Percentiles rank a stretch among this genome's conserved stretches.
Conservation (phyloP, 1,140 invertebrate genomes). For the silkworm (Bombyx mori) region ASM3026992v2 NC_085109.1:114001-114500, state of each 20-base stretch:
- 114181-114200: constrained; percentile 99
- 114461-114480: no score
- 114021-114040: no score
- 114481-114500: no score
- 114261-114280: neutral
- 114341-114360: no score
- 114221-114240: constrained; percentile 34
- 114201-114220: constrained; percentile 98
- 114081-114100: constrained; percentile 92
- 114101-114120: constrained; percentile 98
- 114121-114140: constrained; percentile 99
- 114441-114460: no score
- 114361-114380: no score
- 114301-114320: no score
- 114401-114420: no score
- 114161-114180: constrained; percentile 97
- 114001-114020: neutral
- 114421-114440: no score
- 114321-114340: no score
- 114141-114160: constrained; percentile 98
- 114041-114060: neutral
- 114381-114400: no score
- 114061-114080: constrained; percentile 10
- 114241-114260: no score
- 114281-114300: neutral